Percentiles rank a stretch among this genome's conserved stretches.
Evolutionary conservation across 1,140 invertebrate species (phyloP).

Genomic region (Chymomyza costata): DNA sequence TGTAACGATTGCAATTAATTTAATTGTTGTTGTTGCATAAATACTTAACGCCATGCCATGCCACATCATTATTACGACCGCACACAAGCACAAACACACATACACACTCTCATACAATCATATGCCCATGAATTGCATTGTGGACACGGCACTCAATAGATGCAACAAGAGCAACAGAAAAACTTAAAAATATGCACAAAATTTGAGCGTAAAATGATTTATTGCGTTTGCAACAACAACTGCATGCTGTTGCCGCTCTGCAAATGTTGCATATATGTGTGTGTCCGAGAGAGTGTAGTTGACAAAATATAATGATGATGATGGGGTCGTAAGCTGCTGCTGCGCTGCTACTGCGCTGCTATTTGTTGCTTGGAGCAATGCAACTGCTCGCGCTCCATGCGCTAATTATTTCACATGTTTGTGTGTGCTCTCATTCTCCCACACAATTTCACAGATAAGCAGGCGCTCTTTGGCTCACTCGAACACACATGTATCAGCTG

Average conservation of each 20-base stretch:
- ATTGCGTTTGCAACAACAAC: constrained; percentile 45
- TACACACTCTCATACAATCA: not conserved
- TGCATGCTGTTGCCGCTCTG: too few species aligned
- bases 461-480: constrained; percentile 1
- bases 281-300: constrained; percentile 11
- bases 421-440: not conserved
- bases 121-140: not conserved
- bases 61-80: constrained; percentile 54
- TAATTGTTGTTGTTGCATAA: constrained; percentile 63
- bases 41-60: constrained; percentile 63
- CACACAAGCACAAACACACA: constrained; percentile 10
- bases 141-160: constrained; percentile 41
- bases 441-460: too few species aligned
- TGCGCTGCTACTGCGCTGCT: too few species aligned
- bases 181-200: constrained; percentile 66
- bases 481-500: constrained; percentile 9
- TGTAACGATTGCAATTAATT: constrained; percentile 45
- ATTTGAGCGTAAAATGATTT: constrained; percentile 68
- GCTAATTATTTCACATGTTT: constrained; percentile 70
- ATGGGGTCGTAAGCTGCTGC: too few species aligned
- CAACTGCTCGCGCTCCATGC: too few species aligned
- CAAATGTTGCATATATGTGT: constrained; percentile 6
- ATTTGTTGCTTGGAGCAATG: too few species aligned
- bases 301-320: constrained; percentile 9
- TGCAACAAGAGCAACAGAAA: constrained; percentile 35